These are phyloP conservation scores for Pediacus dermestoides DNA, from an alignment of 2,888 invertebrate genomes.

Conservation along the genomic window DNA sequence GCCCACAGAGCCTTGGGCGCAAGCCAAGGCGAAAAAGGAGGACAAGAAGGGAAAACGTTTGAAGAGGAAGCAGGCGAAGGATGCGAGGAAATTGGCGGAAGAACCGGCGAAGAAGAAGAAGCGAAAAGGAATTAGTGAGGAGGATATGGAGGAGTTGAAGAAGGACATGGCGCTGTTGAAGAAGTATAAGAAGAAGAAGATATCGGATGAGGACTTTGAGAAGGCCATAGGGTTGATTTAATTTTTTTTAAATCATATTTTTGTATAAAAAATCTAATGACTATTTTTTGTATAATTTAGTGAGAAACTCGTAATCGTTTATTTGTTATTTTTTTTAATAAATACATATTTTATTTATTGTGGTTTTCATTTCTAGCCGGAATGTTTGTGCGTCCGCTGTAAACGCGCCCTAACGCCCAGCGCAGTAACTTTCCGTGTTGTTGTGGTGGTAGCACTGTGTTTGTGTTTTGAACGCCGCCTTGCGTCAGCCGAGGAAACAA, in stretches of 20 bases:
- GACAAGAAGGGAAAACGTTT: constrained; percentile 61
- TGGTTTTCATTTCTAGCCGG: too few relatives aligned
- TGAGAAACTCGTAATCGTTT: too few relatives aligned
- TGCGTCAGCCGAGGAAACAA: too few relatives aligned
- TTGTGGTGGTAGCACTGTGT: too few relatives aligned
- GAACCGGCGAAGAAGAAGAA: constrained; percentile 48
- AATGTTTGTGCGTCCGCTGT: too few relatives aligned
- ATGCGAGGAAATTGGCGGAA: constrained; percentile 50
- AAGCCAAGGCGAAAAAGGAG: constrained; percentile 68
- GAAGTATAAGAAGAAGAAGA: constrained; percentile 81
- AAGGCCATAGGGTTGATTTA: constrained; percentile 56
- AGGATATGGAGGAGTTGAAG: constrained; percentile 73
- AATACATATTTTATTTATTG: too few relatives aligned
- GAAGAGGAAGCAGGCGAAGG: constrained; percentile 60
- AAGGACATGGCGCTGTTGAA: constrained; percentile 81
- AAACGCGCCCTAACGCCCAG: too few relatives aligned
- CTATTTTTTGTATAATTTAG: too few relatives aligned
- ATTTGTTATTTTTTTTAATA: too few relatives aligned
- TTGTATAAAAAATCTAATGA: too few relatives aligned
- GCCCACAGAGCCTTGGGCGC: constrained; percentile 73
- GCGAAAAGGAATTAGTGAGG: constrained; percentile 59
- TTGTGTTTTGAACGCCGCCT: too few relatives aligned
- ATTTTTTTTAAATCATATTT: constrained; percentile 8
- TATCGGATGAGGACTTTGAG: constrained; percentile 64
- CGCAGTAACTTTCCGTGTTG: too few relatives aligned